Percentiles rank a stretch among this genome's conserved stretches.
These are phyloP conservation scores for Isichthys henryi DNA, from an alignment of 2,113 vertebrate species.

Conservation along the genomic window DNA sequence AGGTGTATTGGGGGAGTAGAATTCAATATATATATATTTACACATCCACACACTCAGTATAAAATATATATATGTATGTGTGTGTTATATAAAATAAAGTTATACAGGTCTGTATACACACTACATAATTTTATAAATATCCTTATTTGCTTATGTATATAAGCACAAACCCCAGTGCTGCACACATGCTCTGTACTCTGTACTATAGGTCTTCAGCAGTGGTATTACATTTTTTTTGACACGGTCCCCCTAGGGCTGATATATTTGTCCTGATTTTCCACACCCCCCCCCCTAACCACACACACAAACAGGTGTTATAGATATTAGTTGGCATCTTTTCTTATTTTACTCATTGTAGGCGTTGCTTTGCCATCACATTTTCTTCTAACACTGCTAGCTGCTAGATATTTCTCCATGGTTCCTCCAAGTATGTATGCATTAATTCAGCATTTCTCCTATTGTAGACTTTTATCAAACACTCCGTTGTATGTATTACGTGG, in stretches of 20 bases:
- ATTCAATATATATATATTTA: neutral
- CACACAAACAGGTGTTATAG: neutral
- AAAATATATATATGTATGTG: too few relatives aligned
- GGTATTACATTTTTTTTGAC: too few relatives aligned
- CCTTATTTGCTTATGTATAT: neutral
- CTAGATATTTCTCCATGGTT: neutral
- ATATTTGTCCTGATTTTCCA: neutral
- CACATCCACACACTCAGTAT: too few relatives aligned
- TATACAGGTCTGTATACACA: neutral
- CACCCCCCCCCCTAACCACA: neutral
- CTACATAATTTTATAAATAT: neutral
- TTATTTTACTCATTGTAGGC: neutral
- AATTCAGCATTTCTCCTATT: neutral
- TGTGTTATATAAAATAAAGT: neutral
- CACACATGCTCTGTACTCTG: neutral
- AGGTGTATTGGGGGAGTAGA: neutral
- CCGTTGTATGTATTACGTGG: neutral
- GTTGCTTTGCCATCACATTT: neutral
- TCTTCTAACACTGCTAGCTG: neutral
- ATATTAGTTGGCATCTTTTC: neutral
- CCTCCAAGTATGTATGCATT: neutral
- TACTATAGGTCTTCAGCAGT: too few relatives aligned
- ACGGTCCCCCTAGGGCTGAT: neutral
- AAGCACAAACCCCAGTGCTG: neutral
- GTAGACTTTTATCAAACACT: neutral